Conservation (phyloP, 2,797 vertebrate genomes). For the Silurus aristotelis region DNA sequence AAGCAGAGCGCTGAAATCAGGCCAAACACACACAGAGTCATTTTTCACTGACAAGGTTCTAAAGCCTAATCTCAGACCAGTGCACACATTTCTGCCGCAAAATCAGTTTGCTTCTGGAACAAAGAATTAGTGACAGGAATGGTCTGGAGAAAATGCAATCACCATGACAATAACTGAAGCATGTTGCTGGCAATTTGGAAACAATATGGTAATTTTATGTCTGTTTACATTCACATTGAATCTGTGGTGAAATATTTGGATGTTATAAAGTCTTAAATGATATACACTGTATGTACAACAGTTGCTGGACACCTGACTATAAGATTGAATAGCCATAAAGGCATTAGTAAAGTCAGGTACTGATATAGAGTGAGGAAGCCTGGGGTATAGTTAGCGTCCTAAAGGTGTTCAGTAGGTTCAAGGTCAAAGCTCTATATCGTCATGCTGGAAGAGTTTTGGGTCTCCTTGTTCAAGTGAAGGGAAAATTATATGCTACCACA, state of each 20-base stretch:
- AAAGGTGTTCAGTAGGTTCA: too few relatives aligned
- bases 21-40: neutral
- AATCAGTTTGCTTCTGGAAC: neutral
- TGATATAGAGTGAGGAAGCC: too few relatives aligned
- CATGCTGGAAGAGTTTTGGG: too few relatives aligned
- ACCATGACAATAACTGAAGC: neutral
- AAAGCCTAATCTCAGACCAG: neutral
- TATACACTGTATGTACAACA: too few relatives aligned
- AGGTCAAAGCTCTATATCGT: too few relatives aligned
- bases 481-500: too few relatives aligned
- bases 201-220: neutral
- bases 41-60: neutral
- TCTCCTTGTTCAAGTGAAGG: too few relatives aligned
- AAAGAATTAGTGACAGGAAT: neutral
- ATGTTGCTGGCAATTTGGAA: neutral
- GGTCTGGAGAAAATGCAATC: neutral
- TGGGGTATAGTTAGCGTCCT: too few relatives aligned
- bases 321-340: too few relatives aligned
- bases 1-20: neutral
- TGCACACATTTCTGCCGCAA: neutral
- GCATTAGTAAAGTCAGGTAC: too few relatives aligned
- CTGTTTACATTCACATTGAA: neutral
- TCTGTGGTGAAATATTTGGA: too few relatives aligned
- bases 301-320: too few relatives aligned
- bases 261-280: neutral